Evolutionary conservation across 2,113 vertebrate genomes (phyloP).

Genomic region (Nothoprocta pentlandii): DNA sequence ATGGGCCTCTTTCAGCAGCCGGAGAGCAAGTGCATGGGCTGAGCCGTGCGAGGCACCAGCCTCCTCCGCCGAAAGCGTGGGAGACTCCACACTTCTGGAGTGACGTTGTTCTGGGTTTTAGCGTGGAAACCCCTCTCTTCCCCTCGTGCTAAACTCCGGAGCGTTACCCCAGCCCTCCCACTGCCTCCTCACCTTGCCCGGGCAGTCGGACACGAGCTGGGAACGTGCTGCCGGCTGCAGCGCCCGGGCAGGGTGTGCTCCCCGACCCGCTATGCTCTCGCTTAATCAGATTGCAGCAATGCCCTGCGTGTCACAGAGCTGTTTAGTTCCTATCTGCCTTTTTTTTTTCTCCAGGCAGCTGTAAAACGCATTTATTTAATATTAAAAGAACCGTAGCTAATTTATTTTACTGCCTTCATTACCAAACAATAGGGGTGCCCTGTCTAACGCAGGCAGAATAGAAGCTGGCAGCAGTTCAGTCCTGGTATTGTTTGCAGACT

Average conservation of each 20-base stretch:
- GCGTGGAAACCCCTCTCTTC: background rate
- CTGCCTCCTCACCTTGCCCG: background rate
- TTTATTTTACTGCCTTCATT: conserved; percentile 67
- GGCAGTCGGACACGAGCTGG: background rate
- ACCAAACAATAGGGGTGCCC: conserved; percentile 65
- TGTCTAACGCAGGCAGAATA: conserved; percentile 77
- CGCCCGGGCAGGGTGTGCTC: background rate
- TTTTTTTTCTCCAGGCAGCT: conserved; percentile 22
- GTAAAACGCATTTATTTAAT: conserved; percentile 65
- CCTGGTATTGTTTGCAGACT: conserved; percentile 58
- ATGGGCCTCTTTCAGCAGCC: background rate
- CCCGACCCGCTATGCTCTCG: background rate
- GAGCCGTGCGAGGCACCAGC: background rate
- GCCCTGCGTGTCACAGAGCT: background rate
- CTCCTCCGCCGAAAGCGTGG: background rate
- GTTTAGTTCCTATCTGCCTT: background rate
- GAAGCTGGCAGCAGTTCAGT: conserved; percentile 78
- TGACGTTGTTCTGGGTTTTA: background rate
- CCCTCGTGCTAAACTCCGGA: background rate
- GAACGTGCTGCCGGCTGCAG: background rate
- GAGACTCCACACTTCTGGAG: background rate
- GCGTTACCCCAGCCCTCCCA: background rate
- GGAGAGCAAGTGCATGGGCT: background rate
- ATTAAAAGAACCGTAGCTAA: conserved; percentile 53
- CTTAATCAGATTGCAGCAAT: background rate